Conservation (phyloP, 2,888 invertebrate genomes). For the Punctoribates punctum region DNA sequence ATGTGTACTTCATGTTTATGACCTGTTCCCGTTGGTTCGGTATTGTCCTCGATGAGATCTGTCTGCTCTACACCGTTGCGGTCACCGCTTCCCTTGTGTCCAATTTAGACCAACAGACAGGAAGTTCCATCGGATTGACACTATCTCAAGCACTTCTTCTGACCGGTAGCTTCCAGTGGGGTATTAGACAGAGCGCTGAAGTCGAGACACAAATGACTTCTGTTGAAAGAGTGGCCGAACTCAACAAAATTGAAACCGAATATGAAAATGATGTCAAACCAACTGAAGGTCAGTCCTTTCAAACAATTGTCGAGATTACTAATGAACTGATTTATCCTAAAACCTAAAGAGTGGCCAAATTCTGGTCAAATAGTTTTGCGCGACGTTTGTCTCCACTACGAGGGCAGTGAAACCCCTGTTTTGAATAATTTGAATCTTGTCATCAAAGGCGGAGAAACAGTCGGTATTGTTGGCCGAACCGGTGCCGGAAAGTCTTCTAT, state of each 20-base stretch:
- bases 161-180: conserved; percentile 59
- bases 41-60: conserved; percentile 82
- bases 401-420: conserved; percentile 65
- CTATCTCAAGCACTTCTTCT: conserved; percentile 61
- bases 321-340: conserved; percentile 46
- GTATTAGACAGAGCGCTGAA: conserved; percentile 58
- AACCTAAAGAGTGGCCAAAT: conserved; percentile 54
- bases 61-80: conserved; percentile 75
- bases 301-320: background rate
- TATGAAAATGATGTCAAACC: conserved; percentile 60
- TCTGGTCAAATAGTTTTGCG: conserved; percentile 51
- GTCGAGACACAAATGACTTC: conserved; percentile 56
- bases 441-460: conserved; percentile 56
- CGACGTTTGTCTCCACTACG: conserved; percentile 64
- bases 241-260: conserved; percentile 70
- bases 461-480: conserved; percentile 76
- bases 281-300: conserved; percentile 46
- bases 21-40: conserved; percentile 83
- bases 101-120: conserved; percentile 49
- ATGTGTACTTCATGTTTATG: conserved; percentile 85
- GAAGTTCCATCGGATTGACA: conserved; percentile 68
- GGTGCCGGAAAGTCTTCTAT: conserved; percentile 59
- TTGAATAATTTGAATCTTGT: conserved; percentile 59
- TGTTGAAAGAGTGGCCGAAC: conserved; percentile 80
- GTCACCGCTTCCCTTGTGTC: conserved; percentile 70